Conservation (phyloP, 2,888 invertebrate genomes). For the Selenia dentaria region DNA sequence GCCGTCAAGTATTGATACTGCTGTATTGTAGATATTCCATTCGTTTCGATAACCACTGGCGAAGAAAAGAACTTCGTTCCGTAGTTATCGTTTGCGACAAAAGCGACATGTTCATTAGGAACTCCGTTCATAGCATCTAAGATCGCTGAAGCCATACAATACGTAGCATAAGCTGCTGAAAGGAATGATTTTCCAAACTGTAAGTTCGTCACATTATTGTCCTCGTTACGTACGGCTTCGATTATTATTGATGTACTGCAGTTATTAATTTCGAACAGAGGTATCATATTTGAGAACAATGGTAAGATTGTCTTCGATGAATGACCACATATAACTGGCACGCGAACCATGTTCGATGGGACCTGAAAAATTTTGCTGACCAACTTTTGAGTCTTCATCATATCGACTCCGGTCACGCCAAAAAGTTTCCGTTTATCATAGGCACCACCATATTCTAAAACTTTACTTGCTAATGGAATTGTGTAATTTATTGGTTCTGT, state of each 20-base stretch:
- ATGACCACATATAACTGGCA: slow-evolving; percentile 27
- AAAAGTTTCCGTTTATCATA: slow-evolving; percentile 16
- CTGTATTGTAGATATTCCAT: slow-evolving; percentile 13
- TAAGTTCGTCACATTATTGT: slow-evolving; percentile 9
- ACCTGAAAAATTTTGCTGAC: slow-evolving; percentile 14
- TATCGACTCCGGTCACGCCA: slow-evolving; percentile 20
- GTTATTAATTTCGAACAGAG: slow-evolving; percentile 8
- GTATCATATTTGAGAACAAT: slow-evolving; percentile 17
- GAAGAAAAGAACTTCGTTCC: slow-evolving; percentile 22
- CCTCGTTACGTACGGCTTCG: slow-evolving; percentile 9
- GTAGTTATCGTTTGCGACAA: slow-evolving; percentile 23
- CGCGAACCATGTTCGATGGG: slow-evolving; percentile 8
- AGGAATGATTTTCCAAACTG: slow-evolving; percentile 1
- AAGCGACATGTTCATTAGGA: slow-evolving; percentile 26
- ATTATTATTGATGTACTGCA: slow-evolving; percentile 7
- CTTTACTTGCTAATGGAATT: slow-evolving; percentile 21
- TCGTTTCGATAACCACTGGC: slow-evolving; percentile 17
- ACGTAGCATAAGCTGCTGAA: slow-evolving; percentile 23
- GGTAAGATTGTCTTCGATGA: slow-evolving; percentile 26
- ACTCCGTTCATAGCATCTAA: slow-evolving; percentile 23
- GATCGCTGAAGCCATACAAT: slow-evolving; percentile 33
- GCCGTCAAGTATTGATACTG: slow-evolving; percentile 11
- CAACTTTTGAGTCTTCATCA: slow-evolving; percentile 24
- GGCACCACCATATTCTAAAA: slow-evolving; percentile 11
- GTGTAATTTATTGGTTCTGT: slow-evolving; percentile 26